Conservation (phyloP, 37 sponge, comb jelly and placozoan genomes). For the Corticium candelabrum region DNA sequence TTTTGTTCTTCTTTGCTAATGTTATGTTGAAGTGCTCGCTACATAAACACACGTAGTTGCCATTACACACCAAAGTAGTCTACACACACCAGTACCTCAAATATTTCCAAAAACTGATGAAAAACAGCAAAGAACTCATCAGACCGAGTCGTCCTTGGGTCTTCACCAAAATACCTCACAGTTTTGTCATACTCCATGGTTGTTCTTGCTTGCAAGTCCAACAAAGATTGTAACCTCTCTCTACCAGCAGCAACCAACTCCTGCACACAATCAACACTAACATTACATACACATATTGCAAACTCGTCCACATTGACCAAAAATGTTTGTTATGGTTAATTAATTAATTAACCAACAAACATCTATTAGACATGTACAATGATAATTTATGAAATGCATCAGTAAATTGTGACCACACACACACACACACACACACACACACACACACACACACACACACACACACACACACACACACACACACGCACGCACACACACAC, state of each 20-base stretch:
- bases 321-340: too few species aligned
- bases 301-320: not conserved
- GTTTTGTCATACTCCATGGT: slow-evolving; percentile 37
- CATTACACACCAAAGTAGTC: not conserved
- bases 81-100: slow-evolving; percentile 28
- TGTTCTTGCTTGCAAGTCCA: slow-evolving; percentile 33
- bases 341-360: too few species aligned
- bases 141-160: slow-evolving; percentile 36
- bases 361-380: too few species aligned
- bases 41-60: not conserved
- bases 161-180: slow-evolving; percentile 60
- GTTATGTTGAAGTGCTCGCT: not conserved
- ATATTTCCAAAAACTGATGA: slow-evolving; percentile 51
- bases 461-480: too few species aligned
- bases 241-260: slow-evolving; percentile 44
- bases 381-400: too few species aligned
- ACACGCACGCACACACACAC: too few species aligned
- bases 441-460: too few species aligned
- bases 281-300: not conserved
- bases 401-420: too few species aligned
- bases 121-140: slow-evolving; percentile 77
- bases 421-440: too few species aligned
- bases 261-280: slow-evolving; percentile 13
- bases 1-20: not conserved
- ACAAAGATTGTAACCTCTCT: slow-evolving; percentile 12